Percentiles rank a stretch among this genome's conserved stretches.
phyloP scores from a whole-genome alignment of 2,113 vertebrate genomes.

The Anas platyrhynchos region DNA sequence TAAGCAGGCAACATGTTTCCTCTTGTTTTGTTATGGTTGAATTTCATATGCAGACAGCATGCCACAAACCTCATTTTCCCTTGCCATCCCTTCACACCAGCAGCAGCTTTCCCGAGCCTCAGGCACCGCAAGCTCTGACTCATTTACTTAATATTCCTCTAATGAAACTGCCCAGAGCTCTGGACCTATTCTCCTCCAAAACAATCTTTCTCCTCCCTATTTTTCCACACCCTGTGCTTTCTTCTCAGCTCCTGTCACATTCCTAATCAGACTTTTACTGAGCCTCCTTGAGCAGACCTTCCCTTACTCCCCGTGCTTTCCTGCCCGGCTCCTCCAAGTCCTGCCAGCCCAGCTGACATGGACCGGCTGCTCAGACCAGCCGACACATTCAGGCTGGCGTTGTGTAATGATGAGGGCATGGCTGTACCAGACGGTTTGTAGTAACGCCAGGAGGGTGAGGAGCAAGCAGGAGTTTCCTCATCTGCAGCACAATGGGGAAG shows the following conservation, averaged over 20 bases:
- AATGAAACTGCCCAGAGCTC: conserved; percentile 65
- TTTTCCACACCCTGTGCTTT: conserved; percentile 47
- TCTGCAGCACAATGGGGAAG: accelerated
- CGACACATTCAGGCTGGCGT: accelerated
- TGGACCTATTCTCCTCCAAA: conserved; percentile 58
- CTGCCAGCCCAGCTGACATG: not conserved
- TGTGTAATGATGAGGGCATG: not conserved
- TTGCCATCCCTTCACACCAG: conserved; percentile 21
- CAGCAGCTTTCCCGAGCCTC: conserved; percentile 64
- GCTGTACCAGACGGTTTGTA: not conserved
- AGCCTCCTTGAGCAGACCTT: not conserved
- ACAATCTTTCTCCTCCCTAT: conserved; percentile 48
- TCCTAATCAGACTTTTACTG: not conserved
- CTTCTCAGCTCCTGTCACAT: not conserved
- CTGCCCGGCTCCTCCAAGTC: accelerated
- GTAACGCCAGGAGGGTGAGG: not conserved
- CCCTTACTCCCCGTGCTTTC: not conserved
- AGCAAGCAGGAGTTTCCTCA: not conserved
- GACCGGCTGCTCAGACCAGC: not conserved
- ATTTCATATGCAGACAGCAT: conserved; percentile 38
- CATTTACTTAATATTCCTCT: conserved; percentile 69
- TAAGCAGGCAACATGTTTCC: conserved; percentile 67
- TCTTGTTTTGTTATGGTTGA: conserved; percentile 66
- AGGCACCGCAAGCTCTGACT: conserved; percentile 59
- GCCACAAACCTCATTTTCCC: conserved; percentile 45